Evolutionary conservation across 2,888 invertebrate species (phyloP).

Genomic region (Oxytorus armatus): DNA sequence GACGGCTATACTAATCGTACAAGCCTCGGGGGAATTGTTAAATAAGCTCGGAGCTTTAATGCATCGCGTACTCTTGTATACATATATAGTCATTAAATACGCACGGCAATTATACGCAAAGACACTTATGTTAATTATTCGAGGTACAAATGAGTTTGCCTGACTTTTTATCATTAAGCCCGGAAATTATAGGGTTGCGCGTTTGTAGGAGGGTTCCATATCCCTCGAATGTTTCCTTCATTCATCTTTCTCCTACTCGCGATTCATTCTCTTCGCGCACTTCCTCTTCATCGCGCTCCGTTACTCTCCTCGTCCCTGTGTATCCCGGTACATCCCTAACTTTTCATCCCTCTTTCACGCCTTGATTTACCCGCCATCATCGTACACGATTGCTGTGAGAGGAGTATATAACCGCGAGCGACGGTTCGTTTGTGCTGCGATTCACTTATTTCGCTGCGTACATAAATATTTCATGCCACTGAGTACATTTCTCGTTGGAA

Average conservation of each 20-base stretch:
- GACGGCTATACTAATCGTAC: conserved; percentile 40
- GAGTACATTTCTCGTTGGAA: conserved; percentile 61
- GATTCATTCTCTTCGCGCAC: conserved; percentile 23
- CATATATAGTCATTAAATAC: background rate
- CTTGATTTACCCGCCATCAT: conserved; percentile 72
- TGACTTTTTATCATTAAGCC: conserved; percentile 75
- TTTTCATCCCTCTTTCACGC: conserved; percentile 66
- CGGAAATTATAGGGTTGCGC: conserved; percentile 70
- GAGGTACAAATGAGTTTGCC: conserved; percentile 77
- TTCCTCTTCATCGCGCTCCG: conserved; percentile 42
- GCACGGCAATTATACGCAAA: conserved; percentile 6
- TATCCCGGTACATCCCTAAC: conserved; percentile 44
- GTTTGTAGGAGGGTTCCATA: conserved; percentile 69
- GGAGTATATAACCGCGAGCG: conserved; percentile 52
- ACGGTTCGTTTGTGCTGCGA: conserved; percentile 76
- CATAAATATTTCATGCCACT: conserved; percentile 78
- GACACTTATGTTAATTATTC: conserved; percentile 79
- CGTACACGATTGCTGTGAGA: conserved; percentile 36
- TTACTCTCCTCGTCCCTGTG: conserved; percentile 51
- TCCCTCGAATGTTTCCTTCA: conserved; percentile 55
- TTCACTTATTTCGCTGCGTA: conserved; percentile 76
- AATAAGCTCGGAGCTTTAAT: conserved; percentile 29
- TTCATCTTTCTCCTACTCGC: conserved; percentile 50
- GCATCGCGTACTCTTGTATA: background rate
- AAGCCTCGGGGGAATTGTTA: conserved; percentile 33